Evolutionary conservation across 92 coral and sea anemone genomes (phyloP).

Genomic region (Siderastrea radians): DNA sequence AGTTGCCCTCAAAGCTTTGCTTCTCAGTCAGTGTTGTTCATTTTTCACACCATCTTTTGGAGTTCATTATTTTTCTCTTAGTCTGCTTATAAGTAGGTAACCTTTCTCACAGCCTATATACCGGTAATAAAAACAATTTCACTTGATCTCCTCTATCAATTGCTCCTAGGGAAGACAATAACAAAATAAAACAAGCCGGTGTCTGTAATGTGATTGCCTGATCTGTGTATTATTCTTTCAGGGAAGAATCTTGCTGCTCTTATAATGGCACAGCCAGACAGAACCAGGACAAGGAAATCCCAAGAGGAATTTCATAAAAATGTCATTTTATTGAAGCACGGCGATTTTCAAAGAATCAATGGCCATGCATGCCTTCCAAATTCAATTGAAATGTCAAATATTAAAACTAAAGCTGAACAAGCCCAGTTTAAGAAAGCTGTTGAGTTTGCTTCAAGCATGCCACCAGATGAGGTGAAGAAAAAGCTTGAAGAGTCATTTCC

Average conservation of each 20-base stretch:
- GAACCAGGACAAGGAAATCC: background rate
- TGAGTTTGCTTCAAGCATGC: background rate
- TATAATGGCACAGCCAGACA: background rate
- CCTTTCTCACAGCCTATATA: too few relatives aligned
- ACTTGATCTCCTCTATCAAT: too few relatives aligned
- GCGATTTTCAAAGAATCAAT: background rate
- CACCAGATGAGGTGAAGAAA: background rate
- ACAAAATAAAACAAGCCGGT: too few relatives aligned
- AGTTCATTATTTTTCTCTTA: too few relatives aligned
- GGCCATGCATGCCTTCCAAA: background rate
- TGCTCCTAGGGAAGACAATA: too few relatives aligned
- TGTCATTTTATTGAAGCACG: background rate
- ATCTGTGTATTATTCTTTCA: too few relatives aligned
- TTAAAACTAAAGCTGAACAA: background rate
- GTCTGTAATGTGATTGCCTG: too few relatives aligned
- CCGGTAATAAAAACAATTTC: too few relatives aligned
- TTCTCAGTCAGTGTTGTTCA: too few relatives aligned
- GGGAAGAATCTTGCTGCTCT: background rate
- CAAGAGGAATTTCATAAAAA: background rate
- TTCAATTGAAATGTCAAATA: background rate
- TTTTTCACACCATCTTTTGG: too few relatives aligned
- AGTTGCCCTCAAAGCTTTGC: too few relatives aligned
- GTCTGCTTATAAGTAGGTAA: too few relatives aligned
- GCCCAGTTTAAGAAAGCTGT: background rate
- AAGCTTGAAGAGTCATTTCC: slow-evolving; percentile 11